Base-by-base conservation (phyloP, 1,140 invertebrate genomes). In the Tetramorium simillimum region DNA sequence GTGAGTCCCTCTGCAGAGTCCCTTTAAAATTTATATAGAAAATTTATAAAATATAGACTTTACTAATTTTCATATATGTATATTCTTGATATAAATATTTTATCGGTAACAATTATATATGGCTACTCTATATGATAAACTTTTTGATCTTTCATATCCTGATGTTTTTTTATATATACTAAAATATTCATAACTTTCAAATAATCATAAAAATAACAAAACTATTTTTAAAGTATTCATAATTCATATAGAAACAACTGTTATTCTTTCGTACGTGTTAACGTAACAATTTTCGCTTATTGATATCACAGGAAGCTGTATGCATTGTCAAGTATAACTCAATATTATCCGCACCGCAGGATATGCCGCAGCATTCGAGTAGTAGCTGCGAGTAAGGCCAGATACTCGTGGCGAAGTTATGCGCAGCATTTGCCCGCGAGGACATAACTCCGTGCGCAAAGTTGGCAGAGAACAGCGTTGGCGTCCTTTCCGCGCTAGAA, bases 361-460 rank as follows among this genome's bases (percentile, higher is more conserved):
- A 56, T 86, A 76, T 24, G 53, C 49, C 80, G 69, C 80, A 75
- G 53, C 58, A 75, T 84, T 84, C 53, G 18, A 85, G 75, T 78
- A 73, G 53, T 43, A 67, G n/a, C 21, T 73, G 58, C 60, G 46
- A 51, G 75, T 84, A 76, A 72, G 84, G 62, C 76, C 49, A 58
- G 72, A 75, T 78, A 87, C 88, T 77, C 58, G 73, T 58, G 53
- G 51, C 70, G 53, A 91, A 91, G 90, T 91, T 91, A 91, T 89
- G 90, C 84, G 63, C 85, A 91, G 77, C 86, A 88, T 91, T 91
- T 91, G 90, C 90, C 88, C 88, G 86, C 86, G 77, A 91, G 90
- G 88, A 88, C 88, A 91, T 91, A 91, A 91, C 88, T 91, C 90
- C 53, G 56, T n/a, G 73, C 85, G 85, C 62, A 91, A 91, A 91